Conservation (phyloP, 2,888 invertebrate genomes). For the Carpatolechia fugitivella region DNA sequence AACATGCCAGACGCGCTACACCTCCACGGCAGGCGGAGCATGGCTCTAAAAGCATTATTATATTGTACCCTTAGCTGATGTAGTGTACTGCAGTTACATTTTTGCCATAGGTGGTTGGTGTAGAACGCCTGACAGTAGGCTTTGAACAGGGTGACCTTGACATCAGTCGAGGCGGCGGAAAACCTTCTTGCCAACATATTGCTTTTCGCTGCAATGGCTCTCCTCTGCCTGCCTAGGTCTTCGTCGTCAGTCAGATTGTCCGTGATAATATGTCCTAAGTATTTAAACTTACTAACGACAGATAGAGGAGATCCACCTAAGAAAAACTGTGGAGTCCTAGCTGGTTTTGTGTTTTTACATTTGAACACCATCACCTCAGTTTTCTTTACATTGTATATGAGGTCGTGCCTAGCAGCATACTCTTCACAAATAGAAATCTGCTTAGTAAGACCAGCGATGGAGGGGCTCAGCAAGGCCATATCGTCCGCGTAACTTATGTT, state of each 20-base stretch:
- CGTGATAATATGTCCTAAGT: too few relatives aligned
- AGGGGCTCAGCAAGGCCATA: not conserved
- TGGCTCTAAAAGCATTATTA: not conserved
- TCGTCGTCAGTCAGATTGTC: not conserved
- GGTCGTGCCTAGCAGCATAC: not conserved
- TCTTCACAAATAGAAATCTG: not conserved
- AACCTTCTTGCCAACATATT: not conserved
- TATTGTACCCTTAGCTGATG: not conserved
- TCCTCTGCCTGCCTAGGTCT: not conserved
- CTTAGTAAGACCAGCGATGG: not conserved
- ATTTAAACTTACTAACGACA: not conserved
- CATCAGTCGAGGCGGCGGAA: not conserved
- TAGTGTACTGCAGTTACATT: too few relatives aligned
- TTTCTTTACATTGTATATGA: not conserved
- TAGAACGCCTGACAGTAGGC: too few relatives aligned
- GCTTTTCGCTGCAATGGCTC: not conserved
- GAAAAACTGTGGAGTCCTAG: too few relatives aligned
- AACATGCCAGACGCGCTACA: too few relatives aligned
- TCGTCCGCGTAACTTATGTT: slow-evolving; percentile 3
- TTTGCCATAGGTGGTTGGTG: too few relatives aligned
- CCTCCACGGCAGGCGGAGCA: not conserved
- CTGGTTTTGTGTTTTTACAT: too few relatives aligned
- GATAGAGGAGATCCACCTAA: too few relatives aligned
- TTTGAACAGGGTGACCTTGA: too few relatives aligned
- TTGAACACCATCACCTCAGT: not conserved